phyloP scores from a whole-genome alignment of 2,113 vertebrate genomes.

The Percopsis transmontana region DNA sequence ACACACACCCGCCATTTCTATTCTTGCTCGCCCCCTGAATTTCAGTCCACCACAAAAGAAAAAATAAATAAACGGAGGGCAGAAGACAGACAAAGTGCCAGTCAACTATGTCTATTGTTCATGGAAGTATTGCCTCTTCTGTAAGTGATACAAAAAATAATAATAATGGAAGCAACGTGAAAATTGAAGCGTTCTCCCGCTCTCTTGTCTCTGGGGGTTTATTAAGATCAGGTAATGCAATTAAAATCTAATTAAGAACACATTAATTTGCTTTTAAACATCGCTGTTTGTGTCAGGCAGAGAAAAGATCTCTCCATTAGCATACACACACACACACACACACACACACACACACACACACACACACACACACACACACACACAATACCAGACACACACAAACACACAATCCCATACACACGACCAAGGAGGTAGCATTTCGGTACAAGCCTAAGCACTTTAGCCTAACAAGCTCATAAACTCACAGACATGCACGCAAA shows the following conservation, averaged over 20 bases:
- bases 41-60: no score
- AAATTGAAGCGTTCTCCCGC: conserved; percentile 8
- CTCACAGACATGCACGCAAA: not conserved
- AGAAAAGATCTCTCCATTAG: conserved; percentile 51
- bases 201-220: conserved; percentile 39
- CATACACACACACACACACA: conserved; percentile 3
- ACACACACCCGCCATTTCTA: not conserved
- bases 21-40: not conserved
- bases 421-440: not conserved
- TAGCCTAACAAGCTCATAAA: not conserved
- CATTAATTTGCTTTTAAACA: conserved; percentile 54
- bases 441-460: not conserved
- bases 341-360: conserved; percentile 19
- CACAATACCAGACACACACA: not conserved
- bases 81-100: no score
- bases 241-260: conserved; percentile 67
- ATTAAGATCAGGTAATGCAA: conserved; percentile 68
- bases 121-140: no score
- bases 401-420: not conserved
- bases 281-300: conserved; percentile 34
- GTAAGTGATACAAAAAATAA: not conserved
- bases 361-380: not conserved
- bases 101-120: no score
- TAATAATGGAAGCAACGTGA: not conserved
- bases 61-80: no score